Evolutionary conservation across 2,888 invertebrate genomes (phyloP).

Genomic region (Apocheima hispidaria): DNA sequence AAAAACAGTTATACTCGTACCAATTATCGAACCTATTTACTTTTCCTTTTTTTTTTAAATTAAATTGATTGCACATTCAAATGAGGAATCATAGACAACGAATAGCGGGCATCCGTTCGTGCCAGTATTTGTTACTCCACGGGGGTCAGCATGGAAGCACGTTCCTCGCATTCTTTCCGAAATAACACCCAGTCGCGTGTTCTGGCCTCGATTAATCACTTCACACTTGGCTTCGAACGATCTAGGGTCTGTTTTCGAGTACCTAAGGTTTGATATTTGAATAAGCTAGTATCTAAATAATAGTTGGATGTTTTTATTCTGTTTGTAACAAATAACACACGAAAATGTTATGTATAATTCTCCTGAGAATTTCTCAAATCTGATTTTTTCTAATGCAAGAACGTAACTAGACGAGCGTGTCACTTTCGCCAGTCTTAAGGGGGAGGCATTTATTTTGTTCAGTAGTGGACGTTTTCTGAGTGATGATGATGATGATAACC

Average conservation of each 20-base stretch:
- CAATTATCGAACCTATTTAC: too few relatives aligned
- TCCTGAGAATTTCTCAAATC: neutral
- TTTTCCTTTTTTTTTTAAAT: too few relatives aligned
- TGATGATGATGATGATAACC: too few relatives aligned
- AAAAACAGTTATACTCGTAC: too few relatives aligned
- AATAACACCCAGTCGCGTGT: constrained; percentile 79
- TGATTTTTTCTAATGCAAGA: too few relatives aligned
- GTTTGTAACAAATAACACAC: too few relatives aligned
- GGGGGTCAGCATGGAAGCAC: constrained; percentile 80
- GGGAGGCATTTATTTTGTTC: too few relatives aligned
- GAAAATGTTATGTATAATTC: too few relatives aligned
- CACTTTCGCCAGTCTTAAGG: too few relatives aligned
- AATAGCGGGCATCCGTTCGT: constrained; percentile 73
- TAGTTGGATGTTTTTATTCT: constrained; percentile 15
- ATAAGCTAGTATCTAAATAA: too few relatives aligned
- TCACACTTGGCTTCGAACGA: constrained; percentile 66
- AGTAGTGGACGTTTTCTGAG: too few relatives aligned
- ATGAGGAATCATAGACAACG: constrained; percentile 74
- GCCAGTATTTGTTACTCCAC: constrained; percentile 74
- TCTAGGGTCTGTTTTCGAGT: constrained; percentile 39
- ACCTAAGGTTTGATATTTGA: constrained; percentile 26
- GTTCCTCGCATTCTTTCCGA: constrained; percentile 80
- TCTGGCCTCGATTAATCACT: constrained; percentile 77
- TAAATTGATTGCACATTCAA: constrained; percentile 76
- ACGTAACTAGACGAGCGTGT: too few relatives aligned